Conservation (phyloP, 2,797 vertebrate genomes). For the Acanthornis magna region DNA sequence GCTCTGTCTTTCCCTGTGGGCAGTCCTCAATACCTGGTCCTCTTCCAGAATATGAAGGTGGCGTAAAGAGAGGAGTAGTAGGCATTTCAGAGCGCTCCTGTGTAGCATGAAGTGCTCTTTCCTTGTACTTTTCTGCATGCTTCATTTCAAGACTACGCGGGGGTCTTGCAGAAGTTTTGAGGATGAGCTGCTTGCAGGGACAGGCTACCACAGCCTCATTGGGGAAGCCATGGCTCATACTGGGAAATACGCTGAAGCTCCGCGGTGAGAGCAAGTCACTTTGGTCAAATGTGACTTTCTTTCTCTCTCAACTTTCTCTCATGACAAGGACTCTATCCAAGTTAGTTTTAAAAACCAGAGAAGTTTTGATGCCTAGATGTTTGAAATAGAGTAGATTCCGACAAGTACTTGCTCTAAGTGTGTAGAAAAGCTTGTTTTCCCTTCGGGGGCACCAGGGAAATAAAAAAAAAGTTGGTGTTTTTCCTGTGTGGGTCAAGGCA, state of each 20-base stretch:
- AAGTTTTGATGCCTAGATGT: background rate
- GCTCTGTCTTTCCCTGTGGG: background rate
- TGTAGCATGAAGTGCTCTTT: background rate
- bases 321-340: background rate
- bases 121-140: background rate
- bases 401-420: background rate
- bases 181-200: background rate
- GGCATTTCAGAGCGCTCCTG: background rate
- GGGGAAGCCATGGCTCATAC: background rate
- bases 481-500: background rate
- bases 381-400: background rate
- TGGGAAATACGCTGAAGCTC: background rate
- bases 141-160: background rate
- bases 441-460: fast-evolving
- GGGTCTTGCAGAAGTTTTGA: background rate
- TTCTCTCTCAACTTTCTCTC: no score
- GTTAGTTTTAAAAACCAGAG: background rate
- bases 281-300: background rate
- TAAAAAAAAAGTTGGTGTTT: background rate
- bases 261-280: background rate
- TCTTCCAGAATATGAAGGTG: background rate
- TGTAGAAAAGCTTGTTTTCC: background rate
- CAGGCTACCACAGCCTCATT: fast-evolving
- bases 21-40: background rate
- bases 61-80: background rate